These are phyloP conservation scores for Orthonevra nobilis DNA, from an alignment of 2,888 invertebrate species.

Conservation along the genomic window DNA sequence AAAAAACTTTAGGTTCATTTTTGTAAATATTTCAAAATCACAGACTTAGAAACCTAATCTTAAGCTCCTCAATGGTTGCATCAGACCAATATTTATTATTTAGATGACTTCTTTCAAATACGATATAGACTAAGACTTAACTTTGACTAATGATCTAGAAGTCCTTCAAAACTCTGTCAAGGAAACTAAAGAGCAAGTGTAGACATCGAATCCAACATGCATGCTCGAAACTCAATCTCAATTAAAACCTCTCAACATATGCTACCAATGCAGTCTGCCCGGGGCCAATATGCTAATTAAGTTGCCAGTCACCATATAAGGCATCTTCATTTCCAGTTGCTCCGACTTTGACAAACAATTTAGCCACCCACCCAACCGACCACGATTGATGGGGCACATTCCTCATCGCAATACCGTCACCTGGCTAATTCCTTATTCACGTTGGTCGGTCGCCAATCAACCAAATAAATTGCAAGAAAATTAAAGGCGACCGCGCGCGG, in stretches of 20 bases:
- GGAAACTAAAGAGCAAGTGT: too few relatives aligned
- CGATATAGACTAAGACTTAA: too few relatives aligned
- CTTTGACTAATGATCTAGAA: too few relatives aligned
- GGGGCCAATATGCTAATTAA: constrained; percentile 42
- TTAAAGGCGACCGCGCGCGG: constrained; percentile 40
- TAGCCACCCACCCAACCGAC: constrained; percentile 20
- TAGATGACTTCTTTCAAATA: not conserved
- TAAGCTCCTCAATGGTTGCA: too few relatives aligned
- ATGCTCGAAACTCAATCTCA: not conserved
- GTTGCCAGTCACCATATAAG: constrained; percentile 54
- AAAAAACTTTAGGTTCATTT: too few relatives aligned
- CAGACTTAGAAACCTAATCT: too few relatives aligned
- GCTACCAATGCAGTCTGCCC: not conserved
- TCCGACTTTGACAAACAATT: constrained; percentile 43
- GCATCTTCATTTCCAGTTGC: constrained; percentile 51
- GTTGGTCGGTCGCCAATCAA: constrained; percentile 50
- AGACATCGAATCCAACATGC: not conserved
- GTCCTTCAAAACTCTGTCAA: too few relatives aligned
- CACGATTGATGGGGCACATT: not conserved
- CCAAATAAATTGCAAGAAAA: constrained; percentile 68
- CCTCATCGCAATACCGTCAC: constrained; percentile 6
- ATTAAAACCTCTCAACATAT: constrained; percentile 7
- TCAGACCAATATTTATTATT: too few relatives aligned
- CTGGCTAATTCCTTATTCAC: constrained; percentile 26
- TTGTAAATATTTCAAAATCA: too few relatives aligned